Evolutionary conservation across 2,797 vertebrate genomes (phyloP), one percentile per base, ranked within the genome.

Genomic region (Micromesistius poutassou): DNA sequence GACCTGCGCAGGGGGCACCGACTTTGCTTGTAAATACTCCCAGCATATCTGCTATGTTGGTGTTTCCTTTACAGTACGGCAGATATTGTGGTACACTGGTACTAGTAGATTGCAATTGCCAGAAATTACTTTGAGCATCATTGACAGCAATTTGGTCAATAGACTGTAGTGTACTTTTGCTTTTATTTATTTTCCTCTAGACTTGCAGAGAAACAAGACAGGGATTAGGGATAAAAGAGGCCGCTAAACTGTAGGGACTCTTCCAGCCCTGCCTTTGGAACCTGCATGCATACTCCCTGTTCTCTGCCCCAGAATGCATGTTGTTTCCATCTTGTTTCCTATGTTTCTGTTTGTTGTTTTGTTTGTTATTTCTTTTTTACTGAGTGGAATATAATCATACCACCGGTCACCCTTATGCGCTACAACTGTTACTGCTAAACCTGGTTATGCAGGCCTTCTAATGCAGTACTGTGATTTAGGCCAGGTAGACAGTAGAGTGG

Each of bases 1-100:
- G 90, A 12, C 84, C 87, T 93, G 90, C 78, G 75, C 55, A 38
- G 46, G 73, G 74, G 73, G 73, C 75, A 7, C 36, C 30, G 16
- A 33, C 80, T 78, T 30, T 13, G 46, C 55, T 62, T 25, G 55
- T 62, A 62, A 62, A 62, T 9, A 62, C 13, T 22, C 46, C 10
- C 46, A 50, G 46, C 13, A 50, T 50, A 50, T 16, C 5, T 50
- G 46, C 55, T 6, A 7, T 9, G 55, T 62, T 12, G 12, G 55
- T 62, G 55, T 62, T 2, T 68, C 9, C 10, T 62, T 62, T n/a
- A 68, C 62, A 12, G 1, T 28, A 28, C n/a, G 62, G 62, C 62
- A 31, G 62, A 22, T 1, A 25, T 50, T 71, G 4, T 28, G 62
- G n/a, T 28, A 28, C 62, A 28, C 6, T 6, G 16, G 55, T 19